phyloP scores from a whole-genome alignment of 1,140 invertebrate genomes.

The Harpegnathos saltator region DNA sequence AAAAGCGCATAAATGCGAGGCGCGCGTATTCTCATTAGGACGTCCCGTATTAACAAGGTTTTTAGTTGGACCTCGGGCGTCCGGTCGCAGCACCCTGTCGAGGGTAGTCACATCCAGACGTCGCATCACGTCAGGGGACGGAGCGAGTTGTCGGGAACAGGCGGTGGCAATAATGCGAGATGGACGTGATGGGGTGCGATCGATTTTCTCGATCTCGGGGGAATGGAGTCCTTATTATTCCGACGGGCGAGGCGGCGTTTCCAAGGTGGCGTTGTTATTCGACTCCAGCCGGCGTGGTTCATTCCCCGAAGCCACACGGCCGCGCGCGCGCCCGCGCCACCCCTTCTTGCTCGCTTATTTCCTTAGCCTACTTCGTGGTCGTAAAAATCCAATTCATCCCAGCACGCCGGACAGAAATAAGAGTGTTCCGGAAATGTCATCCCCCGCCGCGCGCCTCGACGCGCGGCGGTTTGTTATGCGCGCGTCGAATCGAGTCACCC shows the following conservation, averaged over 20 bases:
- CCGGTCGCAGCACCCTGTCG: background rate
- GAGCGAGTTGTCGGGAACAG: constrained; percentile 68
- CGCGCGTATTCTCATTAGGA: too few relatives aligned
- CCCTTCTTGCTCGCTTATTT: constrained; percentile 31
- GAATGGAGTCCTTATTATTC: constrained; percentile 71
- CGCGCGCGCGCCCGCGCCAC: too few relatives aligned
- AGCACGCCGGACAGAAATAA: constrained; percentile 60
- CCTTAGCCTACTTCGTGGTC: constrained; percentile 56
- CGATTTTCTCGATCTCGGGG: constrained; percentile 72
- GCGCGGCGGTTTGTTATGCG: too few relatives aligned
- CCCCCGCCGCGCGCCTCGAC: constrained; percentile 10
- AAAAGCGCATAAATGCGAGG: too few relatives aligned
- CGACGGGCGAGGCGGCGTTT: constrained; percentile 27
- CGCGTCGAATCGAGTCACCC: constrained; percentile 24
- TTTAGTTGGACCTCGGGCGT: constrained; percentile 26
- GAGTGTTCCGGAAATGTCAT: constrained; percentile 32
- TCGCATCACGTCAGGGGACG: constrained; percentile 1
- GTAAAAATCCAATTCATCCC: constrained; percentile 69
- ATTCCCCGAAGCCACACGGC: constrained; percentile 48
- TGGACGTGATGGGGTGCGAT: constrained; percentile 70
- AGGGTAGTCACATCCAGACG: constrained; percentile 59
- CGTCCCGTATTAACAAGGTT: background rate
- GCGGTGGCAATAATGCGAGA: constrained; percentile 71
- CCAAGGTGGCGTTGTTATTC: constrained; percentile 68
- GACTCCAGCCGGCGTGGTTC: constrained; percentile 50